Percentiles rank a stretch among this genome's conserved stretches.
Conservation (phyloP, 2,888 invertebrate species). For the Nipponacmea schrenckii region DNA sequence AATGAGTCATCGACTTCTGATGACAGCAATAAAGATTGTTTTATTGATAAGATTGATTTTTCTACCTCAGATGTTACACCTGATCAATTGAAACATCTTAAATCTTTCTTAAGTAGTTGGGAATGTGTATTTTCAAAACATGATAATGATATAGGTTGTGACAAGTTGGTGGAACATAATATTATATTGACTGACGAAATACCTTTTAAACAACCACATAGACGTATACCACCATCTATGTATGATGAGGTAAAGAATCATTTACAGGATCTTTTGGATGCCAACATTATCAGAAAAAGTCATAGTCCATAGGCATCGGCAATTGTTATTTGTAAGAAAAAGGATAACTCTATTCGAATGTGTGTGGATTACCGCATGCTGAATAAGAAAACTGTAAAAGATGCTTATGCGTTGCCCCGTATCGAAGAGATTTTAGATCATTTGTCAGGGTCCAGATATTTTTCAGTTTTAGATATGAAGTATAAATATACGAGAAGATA, state of each 20-base stretch:
- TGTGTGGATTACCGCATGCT: not conserved
- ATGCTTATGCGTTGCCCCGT: too few relatives aligned
- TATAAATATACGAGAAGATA: not conserved
- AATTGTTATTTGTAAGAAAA: not conserved
- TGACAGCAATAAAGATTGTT: not conserved
- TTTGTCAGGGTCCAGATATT: not conserved
- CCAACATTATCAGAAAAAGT: slow-evolving; percentile 19
- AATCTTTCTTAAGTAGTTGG: not conserved
- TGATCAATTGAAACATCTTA: not conserved
- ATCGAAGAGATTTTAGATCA: too few relatives aligned
- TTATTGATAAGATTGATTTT: not conserved
- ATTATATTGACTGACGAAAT: slow-evolving; percentile 23
- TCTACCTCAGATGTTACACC: not conserved
- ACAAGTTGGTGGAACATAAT: slow-evolving; percentile 21
- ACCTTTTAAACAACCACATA: slow-evolving; percentile 24
- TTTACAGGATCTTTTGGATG: slow-evolving; percentile 26
- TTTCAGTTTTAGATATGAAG: not conserved
- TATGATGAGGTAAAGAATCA: slow-evolving; percentile 28
- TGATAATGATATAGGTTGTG: slow-evolving; percentile 18
- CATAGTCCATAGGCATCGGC: slow-evolving; percentile 11
- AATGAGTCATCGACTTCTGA: not conserved
- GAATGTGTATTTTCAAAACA: not conserved
- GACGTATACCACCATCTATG: slow-evolving; percentile 23
- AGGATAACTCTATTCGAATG: not conserved
- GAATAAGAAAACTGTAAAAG: too few relatives aligned